Percentiles rank a stretch among this genome's conserved stretches.
Conservation (phyloP, 35 echinoderm and acorn worm genomes). For the Nesometra sesokonis region DNA sequence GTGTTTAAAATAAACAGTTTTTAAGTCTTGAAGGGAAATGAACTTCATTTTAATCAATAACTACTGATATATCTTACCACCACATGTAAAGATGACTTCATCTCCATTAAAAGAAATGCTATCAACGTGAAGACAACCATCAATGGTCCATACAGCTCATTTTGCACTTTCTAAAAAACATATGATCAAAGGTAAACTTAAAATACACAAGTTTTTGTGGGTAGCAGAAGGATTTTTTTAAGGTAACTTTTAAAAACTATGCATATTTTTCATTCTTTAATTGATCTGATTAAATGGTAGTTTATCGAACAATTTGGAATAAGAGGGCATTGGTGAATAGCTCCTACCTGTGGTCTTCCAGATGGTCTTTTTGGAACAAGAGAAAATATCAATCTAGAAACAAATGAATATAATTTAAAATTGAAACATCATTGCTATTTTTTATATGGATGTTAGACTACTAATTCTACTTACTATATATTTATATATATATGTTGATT, state of each 20-base stretch:
- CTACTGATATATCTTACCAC: slow-evolving; percentile 49
- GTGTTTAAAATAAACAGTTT: background rate
- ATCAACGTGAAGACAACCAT: slow-evolving; percentile 95
- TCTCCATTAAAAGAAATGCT: slow-evolving; percentile 82
- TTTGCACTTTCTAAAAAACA: slow-evolving; percentile 58
- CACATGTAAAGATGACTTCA: slow-evolving; percentile 81
- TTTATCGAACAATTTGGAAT: too few relatives aligned
- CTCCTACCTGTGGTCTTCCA: slow-evolving; percentile 57
- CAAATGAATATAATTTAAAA: background rate
- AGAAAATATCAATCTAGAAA: slow-evolving; percentile 68
- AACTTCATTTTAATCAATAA: too few relatives aligned
- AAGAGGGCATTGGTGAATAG: too few relatives aligned
- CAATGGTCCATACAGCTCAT: slow-evolving; percentile 83
- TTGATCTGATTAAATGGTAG: too few relatives aligned
- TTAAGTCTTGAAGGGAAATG: background rate
- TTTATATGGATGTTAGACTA: too few relatives aligned
- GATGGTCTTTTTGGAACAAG: slow-evolving; percentile 68
- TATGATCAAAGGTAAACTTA: background rate
- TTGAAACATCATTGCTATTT: too few relatives aligned
- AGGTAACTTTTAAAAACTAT: too few relatives aligned
- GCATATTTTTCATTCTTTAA: too few relatives aligned
- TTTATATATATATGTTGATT: too few relatives aligned
- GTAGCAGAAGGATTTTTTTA: too few relatives aligned
- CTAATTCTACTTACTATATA: too few relatives aligned
- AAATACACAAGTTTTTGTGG: background rate